Conservation (phyloP, 2,113 vertebrate genomes). For the Rhabdomys dilectus region DNA sequence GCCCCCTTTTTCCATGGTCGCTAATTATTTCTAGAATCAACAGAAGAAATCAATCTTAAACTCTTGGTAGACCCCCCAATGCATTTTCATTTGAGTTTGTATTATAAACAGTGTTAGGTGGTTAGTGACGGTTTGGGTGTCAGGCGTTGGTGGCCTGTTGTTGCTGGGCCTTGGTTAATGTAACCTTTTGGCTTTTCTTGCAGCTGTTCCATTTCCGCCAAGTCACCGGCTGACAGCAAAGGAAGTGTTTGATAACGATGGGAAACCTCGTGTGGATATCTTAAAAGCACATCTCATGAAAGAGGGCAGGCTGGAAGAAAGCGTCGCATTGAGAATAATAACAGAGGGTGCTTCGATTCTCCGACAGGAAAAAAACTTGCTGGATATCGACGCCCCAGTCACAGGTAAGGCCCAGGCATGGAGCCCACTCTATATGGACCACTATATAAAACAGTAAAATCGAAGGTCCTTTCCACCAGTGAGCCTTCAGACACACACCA, state of each 20-base stretch:
- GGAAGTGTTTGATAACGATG: conserved; percentile 98
- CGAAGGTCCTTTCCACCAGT: not conserved
- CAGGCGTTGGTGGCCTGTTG: not conserved
- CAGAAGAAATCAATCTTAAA: not conserved
- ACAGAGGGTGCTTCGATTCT: conserved; percentile 96
- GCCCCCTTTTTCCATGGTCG: not conserved
- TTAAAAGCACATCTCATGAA: conserved; percentile 99
- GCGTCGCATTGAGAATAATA: conserved; percentile 96
- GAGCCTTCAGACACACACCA: not conserved
- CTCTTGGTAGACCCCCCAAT: not conserved
- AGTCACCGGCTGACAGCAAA: conserved; percentile 98
- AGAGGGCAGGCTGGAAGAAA: conserved; percentile 97
- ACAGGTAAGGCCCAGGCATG: conserved; percentile 90
- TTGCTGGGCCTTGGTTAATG: not conserved
- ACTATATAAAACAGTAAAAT: not conserved
- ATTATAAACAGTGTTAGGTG: not conserved
- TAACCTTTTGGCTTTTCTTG: conserved; percentile 62
- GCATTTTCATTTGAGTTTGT: not conserved
- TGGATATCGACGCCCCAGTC: conserved; percentile 99
- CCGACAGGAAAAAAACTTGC: conserved; percentile 96
- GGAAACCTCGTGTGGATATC: conserved; percentile 98
- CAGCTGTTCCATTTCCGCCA: conserved; percentile 98
- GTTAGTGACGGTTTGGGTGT: not conserved
- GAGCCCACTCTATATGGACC: not conserved
- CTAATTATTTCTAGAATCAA: not conserved